phyloP scores from a whole-genome alignment of 2,797 vertebrate species.

The Eulemur albifrons region DNA sequence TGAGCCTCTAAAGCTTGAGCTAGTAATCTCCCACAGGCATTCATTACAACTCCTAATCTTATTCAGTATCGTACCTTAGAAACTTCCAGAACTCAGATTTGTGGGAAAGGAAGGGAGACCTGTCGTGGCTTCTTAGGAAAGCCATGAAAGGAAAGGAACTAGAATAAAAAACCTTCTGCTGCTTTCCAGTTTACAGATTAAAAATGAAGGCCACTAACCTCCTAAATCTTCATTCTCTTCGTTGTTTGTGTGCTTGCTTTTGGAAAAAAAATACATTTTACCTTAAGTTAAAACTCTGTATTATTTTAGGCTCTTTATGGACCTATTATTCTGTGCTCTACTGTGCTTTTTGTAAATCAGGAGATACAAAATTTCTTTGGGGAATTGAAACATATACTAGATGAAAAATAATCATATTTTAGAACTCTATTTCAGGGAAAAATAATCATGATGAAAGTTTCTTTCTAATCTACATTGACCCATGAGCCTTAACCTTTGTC shows the following conservation, averaged over 20 bases:
- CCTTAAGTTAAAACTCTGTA: not conserved
- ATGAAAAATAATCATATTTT: slow-evolving; percentile 37
- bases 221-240: not conserved
- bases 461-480: slow-evolving; percentile 39
- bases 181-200: slow-evolving; percentile 48
- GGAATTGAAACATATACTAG: slow-evolving; percentile 43
- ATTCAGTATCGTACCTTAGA: slow-evolving; percentile 61
- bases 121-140: slow-evolving; percentile 32
- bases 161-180: not conserved
- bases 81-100: slow-evolving; percentile 48
- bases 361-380: slow-evolving; percentile 36
- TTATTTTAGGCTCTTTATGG: slow-evolving; percentile 29
- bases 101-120: not conserved
- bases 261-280: not conserved
- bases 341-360: slow-evolving; percentile 9
- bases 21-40: slow-evolving; percentile 74
- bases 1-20: not conserved
- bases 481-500: slow-evolving; percentile 50
- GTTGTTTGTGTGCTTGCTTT: not conserved
- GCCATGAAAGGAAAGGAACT: not conserved
- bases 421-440: slow-evolving; percentile 30
- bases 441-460: slow-evolving; percentile 44
- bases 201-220: not conserved
- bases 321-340: slow-evolving; percentile 55
- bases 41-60: slow-evolving; percentile 69